A percentile compares a stretch with the other conserved stretches of the same genome.
Conservation (phyloP, 2,888 invertebrate genomes). For the Trichacis sp. region DNA sequence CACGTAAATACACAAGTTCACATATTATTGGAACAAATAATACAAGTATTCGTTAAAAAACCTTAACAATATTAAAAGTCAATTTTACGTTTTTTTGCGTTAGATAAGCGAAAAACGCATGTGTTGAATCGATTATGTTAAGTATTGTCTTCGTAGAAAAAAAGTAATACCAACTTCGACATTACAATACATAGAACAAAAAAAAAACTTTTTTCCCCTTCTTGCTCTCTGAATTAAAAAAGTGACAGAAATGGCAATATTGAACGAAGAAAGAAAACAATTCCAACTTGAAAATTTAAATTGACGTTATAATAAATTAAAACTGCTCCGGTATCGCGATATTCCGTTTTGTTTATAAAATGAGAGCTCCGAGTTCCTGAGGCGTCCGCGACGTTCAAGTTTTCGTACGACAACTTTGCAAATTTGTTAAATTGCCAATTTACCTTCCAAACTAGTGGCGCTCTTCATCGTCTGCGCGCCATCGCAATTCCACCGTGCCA, state of each 20-base stretch:
- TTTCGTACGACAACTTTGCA: constrained; percentile 60
- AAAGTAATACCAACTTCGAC: no score
- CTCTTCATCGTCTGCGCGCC: constrained; percentile 43
- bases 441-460: constrained; percentile 63
- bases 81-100: no score
- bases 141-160: no score
- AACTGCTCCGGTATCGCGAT: constrained; percentile 32
- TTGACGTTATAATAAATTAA: constrained; percentile 28
- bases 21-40: no score
- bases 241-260: no score
- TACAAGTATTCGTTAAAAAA: no score
- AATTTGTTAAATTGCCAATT: constrained; percentile 68
- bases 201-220: no score
- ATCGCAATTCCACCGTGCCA: constrained; percentile 34
- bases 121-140: no score
- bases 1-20: no score
- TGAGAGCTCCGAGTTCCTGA: constrained; percentile 36
- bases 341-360: constrained; percentile 41
- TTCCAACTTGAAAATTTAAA: constrained; percentile 19
- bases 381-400: constrained; percentile 50
- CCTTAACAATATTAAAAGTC: no score
- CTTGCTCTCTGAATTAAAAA: no score
- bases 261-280: neutral
- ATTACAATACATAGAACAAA: neutral
- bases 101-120: no score